Base-by-base conservation (phyloP, 2,888 invertebrate genomes). In the Cerastis rubricosa region DNA sequence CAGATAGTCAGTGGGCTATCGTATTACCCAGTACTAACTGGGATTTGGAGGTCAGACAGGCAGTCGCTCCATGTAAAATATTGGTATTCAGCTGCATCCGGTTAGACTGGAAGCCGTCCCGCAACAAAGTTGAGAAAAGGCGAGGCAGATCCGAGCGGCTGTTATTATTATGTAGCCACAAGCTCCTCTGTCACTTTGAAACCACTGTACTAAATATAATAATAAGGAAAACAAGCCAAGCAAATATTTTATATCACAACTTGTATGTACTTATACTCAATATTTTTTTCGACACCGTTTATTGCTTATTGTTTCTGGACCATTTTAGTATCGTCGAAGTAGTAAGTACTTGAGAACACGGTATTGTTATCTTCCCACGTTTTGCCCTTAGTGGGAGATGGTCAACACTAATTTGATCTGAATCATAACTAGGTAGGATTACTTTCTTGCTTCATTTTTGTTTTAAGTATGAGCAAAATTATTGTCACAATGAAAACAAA, bases 291-390 rank as follows among this genome's bases (percentile, higher is more conserved):
- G 9, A 45, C 17, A 68, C 17, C 29, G 9, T 67, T 75, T 77
- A 77, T 74, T 75, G 54, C 59, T 54, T 40, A 75, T 63, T 84
- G 78, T 81, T 76, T 29, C 47, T 59, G 25, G 35, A 14, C 49
- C 57, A 63, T 72, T 74, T 80, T 61, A 45, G 70, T 71, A 45
- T 35, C 40, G n/a, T 61, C 43, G n/a, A 45, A 64, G 43, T 43
- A 64, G 47, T 77, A 67, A 43, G 47, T 67, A 75, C 57, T 78
- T 63, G 19, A n/a, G 2, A 71, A 43, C 57, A 61, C 57, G 6
- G 65, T 66, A 81, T 81, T 84, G 78, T 82, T 72, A 74, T 69
- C 75, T 12, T 51, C 81, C 84, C 64, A 84, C 84, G 35, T 35
- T 6, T 19, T 47, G 51, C 1, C 47, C 5, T 47, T 29, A 22